phyloP scores from a whole-genome alignment of 2,888 invertebrate species.

The Chorisops tibialis region DNA sequence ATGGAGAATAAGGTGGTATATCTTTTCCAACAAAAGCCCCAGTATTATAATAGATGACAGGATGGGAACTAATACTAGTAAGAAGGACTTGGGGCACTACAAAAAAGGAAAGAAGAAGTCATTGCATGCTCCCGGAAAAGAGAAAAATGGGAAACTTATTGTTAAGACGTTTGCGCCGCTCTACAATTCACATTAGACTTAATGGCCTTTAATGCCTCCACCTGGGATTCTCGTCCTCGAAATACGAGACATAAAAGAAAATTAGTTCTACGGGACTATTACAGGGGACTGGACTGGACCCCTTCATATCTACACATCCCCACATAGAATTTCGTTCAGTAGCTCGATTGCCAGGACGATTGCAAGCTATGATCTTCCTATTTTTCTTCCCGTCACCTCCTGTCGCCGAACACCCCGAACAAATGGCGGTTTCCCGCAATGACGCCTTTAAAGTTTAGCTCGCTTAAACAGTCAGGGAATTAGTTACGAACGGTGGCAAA shows the following conservation, averaged over 20 bases:
- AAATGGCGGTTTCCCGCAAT: conserved; percentile 5
- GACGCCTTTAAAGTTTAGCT: not conserved
- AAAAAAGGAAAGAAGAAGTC: too few relatives aligned
- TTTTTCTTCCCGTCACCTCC: too few relatives aligned
- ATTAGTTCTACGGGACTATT: conserved; percentile 29
- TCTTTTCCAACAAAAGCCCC: too few relatives aligned
- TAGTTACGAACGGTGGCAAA: too few relatives aligned
- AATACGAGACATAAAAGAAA: conserved; percentile 32
- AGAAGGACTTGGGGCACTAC: too few relatives aligned
- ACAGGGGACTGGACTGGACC: conserved; percentile 9
- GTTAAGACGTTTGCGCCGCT: conserved; percentile 8
- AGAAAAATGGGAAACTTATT: not conserved
- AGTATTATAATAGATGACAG: too few relatives aligned
- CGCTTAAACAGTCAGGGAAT: not conserved
- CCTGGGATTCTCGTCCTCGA: conserved; percentile 27
- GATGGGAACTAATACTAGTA: too few relatives aligned
- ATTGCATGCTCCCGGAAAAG: too few relatives aligned
- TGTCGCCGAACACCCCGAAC: not conserved
- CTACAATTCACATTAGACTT: conserved; percentile 32
- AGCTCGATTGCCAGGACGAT: not conserved
- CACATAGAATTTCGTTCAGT: conserved; percentile 1
- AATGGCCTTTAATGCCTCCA: conserved; percentile 32
- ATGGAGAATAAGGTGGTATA: too few relatives aligned
- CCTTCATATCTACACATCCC: conserved; percentile 1
- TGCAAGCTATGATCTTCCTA: too few relatives aligned